Evolutionary conservation across 2,113 vertebrate genomes (phyloP), one percentile per base, ranked within the genome.

Genomic region (Protobothrops mucrosquamatus): DNA sequence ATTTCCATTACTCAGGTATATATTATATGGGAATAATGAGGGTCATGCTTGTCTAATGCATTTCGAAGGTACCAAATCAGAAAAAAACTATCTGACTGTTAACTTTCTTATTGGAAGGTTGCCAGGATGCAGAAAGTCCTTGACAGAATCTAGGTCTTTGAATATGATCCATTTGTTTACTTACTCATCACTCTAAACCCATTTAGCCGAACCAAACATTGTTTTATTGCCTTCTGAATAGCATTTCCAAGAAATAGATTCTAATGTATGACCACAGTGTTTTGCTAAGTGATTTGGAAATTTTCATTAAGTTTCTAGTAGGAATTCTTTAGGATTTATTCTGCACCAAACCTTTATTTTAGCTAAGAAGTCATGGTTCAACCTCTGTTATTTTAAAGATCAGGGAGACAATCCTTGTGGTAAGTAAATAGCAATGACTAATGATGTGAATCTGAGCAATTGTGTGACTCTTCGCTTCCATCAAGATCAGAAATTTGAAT

Each of bases 231-330:
- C 1, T n/a, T 61, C 15, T 52, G 26, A 94, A 24, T 46, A 91
- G 91, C 69, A 52, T 94, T 26, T 94, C 94, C 59, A 18, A 81
- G 89, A 23, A 93, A 59, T 2, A 88, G 2, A 20, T 1, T 0
- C 90, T 89, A 94, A 26, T 88, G 87, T 89, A 90, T 87, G 22
- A 2, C 48, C 11, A 0, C 6, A 93, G 55, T 1, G 2, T 64
- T 93, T 92, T 89, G 87, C 89, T 87, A 90, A 87, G 48, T 46
- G 57, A 64, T 43, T 54, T 64, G 81, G 81, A 85, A 91, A 69
- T 87, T 93, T 90, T 55, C 0, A 0, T 93, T 91, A 86, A 0
- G 3, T 1, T 85, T 92, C 46, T 85, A 1, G 59, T 20, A 34
- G 90, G 90, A 93, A 89, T 43, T 3, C 39, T 57, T 81, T 54